Conservation (phyloP, 2,888 invertebrate species). For the Hesperia comma region DNA sequence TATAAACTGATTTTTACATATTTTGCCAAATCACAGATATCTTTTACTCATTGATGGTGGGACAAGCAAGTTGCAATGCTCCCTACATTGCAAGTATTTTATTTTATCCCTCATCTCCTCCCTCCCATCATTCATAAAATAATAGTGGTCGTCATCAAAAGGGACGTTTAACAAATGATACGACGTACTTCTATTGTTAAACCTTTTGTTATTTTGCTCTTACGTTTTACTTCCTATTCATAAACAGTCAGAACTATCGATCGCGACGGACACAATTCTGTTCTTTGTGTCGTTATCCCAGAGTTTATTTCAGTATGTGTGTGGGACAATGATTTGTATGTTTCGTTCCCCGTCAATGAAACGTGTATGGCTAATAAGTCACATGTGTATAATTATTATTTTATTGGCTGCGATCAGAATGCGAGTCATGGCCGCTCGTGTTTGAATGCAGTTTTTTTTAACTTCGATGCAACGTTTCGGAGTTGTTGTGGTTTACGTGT, state of each 20-base stretch:
- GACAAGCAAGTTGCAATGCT: slow-evolving; percentile 22
- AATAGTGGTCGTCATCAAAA: slow-evolving; percentile 80
- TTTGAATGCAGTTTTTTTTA: slow-evolving; percentile 57
- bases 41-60: not conserved
- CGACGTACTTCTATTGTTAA: slow-evolving; percentile 79
- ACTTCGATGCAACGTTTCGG: slow-evolving; percentile 44
- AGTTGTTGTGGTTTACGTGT: slow-evolving; percentile 30
- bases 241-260: slow-evolving; percentile 52
- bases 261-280: slow-evolving; percentile 2
- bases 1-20: too few relatives aligned
- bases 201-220: slow-evolving; percentile 77
- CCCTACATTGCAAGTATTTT: slow-evolving; percentile 52
- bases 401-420: slow-evolving; percentile 75
- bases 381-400: slow-evolving; percentile 83
- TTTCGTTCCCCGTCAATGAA: slow-evolving; percentile 51
- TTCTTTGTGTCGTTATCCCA: slow-evolving; percentile 11
- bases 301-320: slow-evolving; percentile 4
- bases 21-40: not conserved
- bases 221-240: slow-evolving; percentile 52
- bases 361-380: slow-evolving; percentile 78
- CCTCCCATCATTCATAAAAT: slow-evolving; percentile 79
- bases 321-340: slow-evolving; percentile 26
- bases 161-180: slow-evolving; percentile 84
- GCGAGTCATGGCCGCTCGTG: slow-evolving; percentile 71
- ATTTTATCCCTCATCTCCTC: slow-evolving; percentile 57